Conservation (phyloP, 2,888 invertebrate species). For the Therioaphis trifolii region DNA sequence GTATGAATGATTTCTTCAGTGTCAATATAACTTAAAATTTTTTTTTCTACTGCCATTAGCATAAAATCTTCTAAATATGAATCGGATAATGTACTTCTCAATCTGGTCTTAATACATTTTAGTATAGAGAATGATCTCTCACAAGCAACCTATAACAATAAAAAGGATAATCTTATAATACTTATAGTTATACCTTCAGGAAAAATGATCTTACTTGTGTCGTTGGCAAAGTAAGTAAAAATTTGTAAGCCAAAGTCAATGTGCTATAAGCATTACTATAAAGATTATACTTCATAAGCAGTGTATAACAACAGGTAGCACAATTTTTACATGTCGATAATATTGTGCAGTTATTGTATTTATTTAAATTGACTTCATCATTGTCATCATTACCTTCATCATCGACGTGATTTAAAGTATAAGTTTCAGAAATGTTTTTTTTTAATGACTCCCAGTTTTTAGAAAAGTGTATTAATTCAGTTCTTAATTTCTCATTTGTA, state of each 20-base stretch:
- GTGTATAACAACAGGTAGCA: no score
- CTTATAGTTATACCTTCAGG: no score
- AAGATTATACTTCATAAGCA: not conserved
- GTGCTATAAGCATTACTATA: not conserved
- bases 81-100: no score
- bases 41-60: not conserved
- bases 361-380: not conserved
- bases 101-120: not conserved
- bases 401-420: not conserved
- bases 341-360: not conserved
- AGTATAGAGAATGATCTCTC: not conserved
- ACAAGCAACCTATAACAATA: no score
- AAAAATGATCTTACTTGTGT: slow-evolving; percentile 1
- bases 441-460: not conserved
- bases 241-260: not conserved
- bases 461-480: not conserved
- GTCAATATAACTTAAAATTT: not conserved
- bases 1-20: not conserved
- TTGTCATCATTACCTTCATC: not conserved
- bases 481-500: not conserved
- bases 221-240: slow-evolving; percentile 15
- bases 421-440: not conserved
- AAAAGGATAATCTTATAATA: not conserved
- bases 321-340: no score
- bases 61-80: no score